Evolutionary conservation across 2,113 vertebrate species (phyloP).

Genomic region (Gymnogyps californianus): DNA sequence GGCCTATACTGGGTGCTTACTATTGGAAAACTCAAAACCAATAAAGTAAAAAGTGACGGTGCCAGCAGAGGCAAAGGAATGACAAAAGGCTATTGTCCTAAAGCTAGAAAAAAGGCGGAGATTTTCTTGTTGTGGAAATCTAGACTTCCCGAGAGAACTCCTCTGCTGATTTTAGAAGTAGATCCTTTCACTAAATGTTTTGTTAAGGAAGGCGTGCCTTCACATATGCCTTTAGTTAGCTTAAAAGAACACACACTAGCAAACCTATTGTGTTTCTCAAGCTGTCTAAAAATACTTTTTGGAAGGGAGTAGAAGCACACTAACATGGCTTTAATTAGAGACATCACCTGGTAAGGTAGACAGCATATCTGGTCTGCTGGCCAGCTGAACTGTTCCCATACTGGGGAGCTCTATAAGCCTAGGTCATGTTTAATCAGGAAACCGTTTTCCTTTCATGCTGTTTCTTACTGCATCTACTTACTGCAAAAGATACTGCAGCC

Average conservation of each 20-base stretch:
- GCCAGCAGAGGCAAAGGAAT: background rate
- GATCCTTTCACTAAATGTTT: conserved; percentile 19
- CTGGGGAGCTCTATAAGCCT: background rate
- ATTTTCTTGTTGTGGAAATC: conserved; percentile 26
- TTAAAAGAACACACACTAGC: background rate
- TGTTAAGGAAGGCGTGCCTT: background rate
- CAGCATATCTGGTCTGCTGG: background rate
- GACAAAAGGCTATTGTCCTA: background rate
- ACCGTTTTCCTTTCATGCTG: background rate
- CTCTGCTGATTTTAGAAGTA: background rate
- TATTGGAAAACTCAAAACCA: background rate
- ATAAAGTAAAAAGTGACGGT: background rate
- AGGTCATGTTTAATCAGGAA: background rate
- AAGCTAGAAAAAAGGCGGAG: background rate
- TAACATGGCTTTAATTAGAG: background rate
- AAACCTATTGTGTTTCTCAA: background rate
- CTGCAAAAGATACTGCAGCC: background rate
- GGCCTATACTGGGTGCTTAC: background rate
- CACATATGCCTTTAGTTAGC: background rate
- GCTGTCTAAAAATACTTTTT: background rate
- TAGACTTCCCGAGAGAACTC: background rate
- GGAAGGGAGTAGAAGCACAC: background rate
- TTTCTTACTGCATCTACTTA: background rate
- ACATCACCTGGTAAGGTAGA: background rate
- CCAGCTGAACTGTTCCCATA: background rate